A percentile compares a stretch with the other conserved stretches of the same genome.
phyloP scores from a whole-genome alignment of 2,888 invertebrate genomes.

The Sinelater perroti region DNA sequence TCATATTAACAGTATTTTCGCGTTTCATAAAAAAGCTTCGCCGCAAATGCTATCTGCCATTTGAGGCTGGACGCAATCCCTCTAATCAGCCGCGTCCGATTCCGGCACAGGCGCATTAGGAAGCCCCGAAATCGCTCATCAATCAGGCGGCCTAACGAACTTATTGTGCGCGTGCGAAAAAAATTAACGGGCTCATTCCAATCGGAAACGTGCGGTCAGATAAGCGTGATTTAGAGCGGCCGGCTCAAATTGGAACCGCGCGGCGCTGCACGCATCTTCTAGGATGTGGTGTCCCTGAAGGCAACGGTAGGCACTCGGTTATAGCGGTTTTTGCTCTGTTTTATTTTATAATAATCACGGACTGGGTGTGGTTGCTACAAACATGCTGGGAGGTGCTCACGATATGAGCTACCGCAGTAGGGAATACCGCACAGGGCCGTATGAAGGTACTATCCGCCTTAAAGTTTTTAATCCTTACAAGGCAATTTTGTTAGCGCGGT shows the following conservation, averaged over 20 bases:
- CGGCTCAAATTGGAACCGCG: slow-evolving; percentile 31
- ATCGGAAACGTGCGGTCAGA: slow-evolving; percentile 30
- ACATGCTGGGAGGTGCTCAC: slow-evolving; percentile 47
- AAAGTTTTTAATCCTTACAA: too few species aligned
- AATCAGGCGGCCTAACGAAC: slow-evolving; percentile 14
- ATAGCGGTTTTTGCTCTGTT: slow-evolving; percentile 45
- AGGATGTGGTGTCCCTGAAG: slow-evolving; percentile 37
- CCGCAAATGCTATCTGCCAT: too few species aligned
- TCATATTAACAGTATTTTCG: too few species aligned
- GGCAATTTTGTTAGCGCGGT: too few species aligned
- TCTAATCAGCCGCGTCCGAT: slow-evolving; percentile 4
- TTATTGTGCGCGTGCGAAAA: slow-evolving; percentile 28
- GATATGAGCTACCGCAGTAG: slow-evolving; percentile 45
- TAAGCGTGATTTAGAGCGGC: slow-evolving; percentile 32
- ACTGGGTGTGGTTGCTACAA: slow-evolving; percentile 47
- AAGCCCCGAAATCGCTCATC: slow-evolving; percentile 11
- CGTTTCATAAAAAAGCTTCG: too few species aligned
- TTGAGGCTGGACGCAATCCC: too few species aligned
- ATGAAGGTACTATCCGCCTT: too few species aligned
- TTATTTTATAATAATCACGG: slow-evolving; percentile 45
- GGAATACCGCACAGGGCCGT: slow-evolving; percentile 34
- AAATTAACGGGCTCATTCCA: slow-evolving; percentile 25
- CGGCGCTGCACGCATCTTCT: slow-evolving; percentile 37
- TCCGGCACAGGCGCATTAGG: slow-evolving; percentile 2
- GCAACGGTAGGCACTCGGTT: slow-evolving; percentile 39